Evolutionary conservation across 2,797 vertebrate genomes (phyloP).

Genomic region (Microctenopoma stevenorrisi): DNA sequence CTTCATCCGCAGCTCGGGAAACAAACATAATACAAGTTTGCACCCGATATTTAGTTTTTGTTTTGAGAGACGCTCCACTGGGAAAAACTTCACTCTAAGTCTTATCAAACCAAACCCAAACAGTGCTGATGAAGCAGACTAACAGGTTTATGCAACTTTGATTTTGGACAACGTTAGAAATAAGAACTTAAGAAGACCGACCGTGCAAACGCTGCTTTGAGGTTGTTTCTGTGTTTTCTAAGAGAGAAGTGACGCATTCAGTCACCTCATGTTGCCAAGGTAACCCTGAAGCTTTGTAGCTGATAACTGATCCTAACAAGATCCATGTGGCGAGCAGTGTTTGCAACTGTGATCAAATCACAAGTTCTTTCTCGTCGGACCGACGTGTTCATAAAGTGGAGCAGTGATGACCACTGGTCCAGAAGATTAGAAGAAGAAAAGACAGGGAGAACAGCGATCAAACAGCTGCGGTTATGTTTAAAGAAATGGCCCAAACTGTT

Average conservation of each 20-base stretch:
- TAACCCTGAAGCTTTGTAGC: conserved; percentile 1
- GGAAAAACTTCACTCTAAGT: no score
- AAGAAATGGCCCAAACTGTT: conserved; percentile 14
- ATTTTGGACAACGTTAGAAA: no score
- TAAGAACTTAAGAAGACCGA: no score
- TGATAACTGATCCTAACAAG: not conserved
- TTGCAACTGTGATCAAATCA: not conserved
- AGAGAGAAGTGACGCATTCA: not conserved
- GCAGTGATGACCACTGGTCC: conserved; percentile 5
- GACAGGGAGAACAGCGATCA: conserved; percentile 20
- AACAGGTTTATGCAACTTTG: no score
- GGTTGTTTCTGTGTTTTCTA: not conserved
- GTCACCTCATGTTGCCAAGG: not conserved
- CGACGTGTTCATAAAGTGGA: not conserved
- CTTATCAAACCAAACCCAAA: not conserved
- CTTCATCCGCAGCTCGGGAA: not conserved
- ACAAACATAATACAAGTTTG: no score
- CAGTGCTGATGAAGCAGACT: not conserved
- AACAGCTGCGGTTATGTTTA: conserved; percentile 20
- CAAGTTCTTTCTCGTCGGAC: not conserved
- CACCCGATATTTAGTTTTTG: no score
- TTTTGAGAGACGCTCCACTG: no score
- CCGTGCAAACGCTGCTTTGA: no score
- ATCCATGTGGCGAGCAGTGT: not conserved
- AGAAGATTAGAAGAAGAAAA: not conserved